Evolutionary conservation across 2,888 invertebrate genomes (phyloP).

Genomic region (Panzeria rudis): DNA sequence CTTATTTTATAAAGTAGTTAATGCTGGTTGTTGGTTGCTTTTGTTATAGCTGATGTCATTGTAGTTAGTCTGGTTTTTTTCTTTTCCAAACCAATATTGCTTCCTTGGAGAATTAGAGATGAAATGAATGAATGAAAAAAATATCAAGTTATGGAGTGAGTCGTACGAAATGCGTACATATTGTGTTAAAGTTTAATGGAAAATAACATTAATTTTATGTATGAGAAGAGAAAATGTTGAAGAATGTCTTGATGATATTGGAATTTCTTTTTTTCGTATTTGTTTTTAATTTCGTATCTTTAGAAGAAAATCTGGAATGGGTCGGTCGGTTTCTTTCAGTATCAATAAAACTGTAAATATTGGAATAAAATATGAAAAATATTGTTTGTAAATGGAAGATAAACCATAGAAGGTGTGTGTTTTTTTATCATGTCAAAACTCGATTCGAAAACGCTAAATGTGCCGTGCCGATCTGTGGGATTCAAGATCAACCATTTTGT

Average conservation of each 20-base stretch:
- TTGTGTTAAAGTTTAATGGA: constrained; percentile 27
- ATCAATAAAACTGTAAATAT: background rate
- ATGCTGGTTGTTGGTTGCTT: background rate
- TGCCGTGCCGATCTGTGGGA: too few species aligned
- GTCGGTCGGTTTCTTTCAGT: background rate
- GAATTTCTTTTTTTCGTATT: constrained; percentile 33
- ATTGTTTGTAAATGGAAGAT: too few species aligned
- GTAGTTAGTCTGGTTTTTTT: constrained; percentile 38
- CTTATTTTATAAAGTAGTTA: constrained; percentile 46
- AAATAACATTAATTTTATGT: constrained; percentile 14
- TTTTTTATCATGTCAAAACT: too few species aligned
- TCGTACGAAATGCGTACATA: constrained; percentile 26
- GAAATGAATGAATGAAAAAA: constrained; percentile 8
- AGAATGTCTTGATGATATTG: constrained; percentile 42
- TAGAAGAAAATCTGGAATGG: background rate
- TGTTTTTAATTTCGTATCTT: background rate
- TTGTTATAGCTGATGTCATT: constrained; percentile 37
- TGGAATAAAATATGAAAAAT: too few species aligned
- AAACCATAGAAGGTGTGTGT: too few species aligned
- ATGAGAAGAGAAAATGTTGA: constrained; percentile 24
- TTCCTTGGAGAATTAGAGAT: constrained; percentile 51
- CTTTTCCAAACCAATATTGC: constrained; percentile 43
- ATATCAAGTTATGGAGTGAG: constrained; percentile 18
- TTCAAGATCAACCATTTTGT: too few species aligned
- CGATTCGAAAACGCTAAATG: too few species aligned